Evolutionary conservation across 2,888 invertebrate genomes (phyloP).

Genomic region (Empis livida): DNA sequence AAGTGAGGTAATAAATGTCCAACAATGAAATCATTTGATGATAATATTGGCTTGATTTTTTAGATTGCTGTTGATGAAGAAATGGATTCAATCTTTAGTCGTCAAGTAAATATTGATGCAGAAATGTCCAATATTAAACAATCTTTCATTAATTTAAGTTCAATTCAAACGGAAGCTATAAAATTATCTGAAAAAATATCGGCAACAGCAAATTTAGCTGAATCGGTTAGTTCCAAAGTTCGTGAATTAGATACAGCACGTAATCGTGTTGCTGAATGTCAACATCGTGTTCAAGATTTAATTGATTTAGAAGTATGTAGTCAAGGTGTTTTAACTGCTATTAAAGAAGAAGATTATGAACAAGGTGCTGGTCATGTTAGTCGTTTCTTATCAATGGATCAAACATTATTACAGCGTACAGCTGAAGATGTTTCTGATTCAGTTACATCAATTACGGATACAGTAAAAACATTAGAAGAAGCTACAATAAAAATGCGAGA

Average conservation of each 20-base stretch:
- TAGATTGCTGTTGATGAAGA: conserved; percentile 58
- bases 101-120: conserved; percentile 63
- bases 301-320: conserved; percentile 91
- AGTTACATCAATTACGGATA: conserved; percentile 35
- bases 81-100: conserved; percentile 55
- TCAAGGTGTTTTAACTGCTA: conserved; percentile 91
- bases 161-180: conserved; percentile 64
- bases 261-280: conserved; percentile 87
- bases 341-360: conserved; percentile 92
- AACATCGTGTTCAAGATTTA: conserved; percentile 86
- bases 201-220: conserved; percentile 76
- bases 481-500: conserved; percentile 54
- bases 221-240: conserved; percentile 92
- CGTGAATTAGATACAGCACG: conserved; percentile 76
- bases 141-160: conserved; percentile 64
- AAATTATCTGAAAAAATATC: conserved; percentile 74
- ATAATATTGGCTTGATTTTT: not conserved
- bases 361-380: conserved; percentile 91
- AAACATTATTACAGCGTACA: conserved; percentile 60
- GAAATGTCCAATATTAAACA: conserved; percentile 70
- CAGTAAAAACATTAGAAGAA: conserved; percentile 46
- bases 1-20: not conserved
- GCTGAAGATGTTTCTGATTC: conserved; percentile 58
- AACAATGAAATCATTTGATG: not conserved
- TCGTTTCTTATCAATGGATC: conserved; percentile 86